These are phyloP conservation scores for Cladorhizidae sp. DNA, from an alignment of 37 sponge, comb jelly and placozoan genomes.

Conservation along the genomic window DNA sequence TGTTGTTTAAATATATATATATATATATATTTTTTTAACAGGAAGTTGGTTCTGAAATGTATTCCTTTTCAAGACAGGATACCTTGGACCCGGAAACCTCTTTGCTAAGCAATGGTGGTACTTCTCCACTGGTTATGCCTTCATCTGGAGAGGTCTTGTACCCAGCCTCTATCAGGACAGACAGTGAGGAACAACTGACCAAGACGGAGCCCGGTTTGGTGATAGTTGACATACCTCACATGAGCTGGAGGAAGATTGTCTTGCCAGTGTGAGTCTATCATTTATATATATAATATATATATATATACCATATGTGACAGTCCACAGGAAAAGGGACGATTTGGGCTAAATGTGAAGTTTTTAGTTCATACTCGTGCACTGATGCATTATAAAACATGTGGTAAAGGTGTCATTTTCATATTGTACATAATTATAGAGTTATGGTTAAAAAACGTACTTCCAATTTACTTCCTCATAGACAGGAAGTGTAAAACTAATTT, in stretches of 20 bases:
- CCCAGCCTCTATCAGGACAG: slow-evolving; percentile 20
- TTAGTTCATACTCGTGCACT: too few species aligned
- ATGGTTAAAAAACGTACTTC: too few species aligned
- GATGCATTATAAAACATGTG: too few species aligned
- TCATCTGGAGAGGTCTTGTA: slow-evolving; percentile 31
- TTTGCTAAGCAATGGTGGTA: not conserved
- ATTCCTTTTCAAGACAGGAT: not conserved
- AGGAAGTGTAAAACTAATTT: too few species aligned
- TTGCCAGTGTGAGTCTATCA: slow-evolving; percentile 41
- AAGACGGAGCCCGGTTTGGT: slow-evolving; percentile 6
- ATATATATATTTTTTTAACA: too few species aligned
- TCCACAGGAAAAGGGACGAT: too few species aligned
- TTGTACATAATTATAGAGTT: too few species aligned
- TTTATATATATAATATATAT: not conserved
- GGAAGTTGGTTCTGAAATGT: not conserved
- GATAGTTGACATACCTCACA: slow-evolving; percentile 36
- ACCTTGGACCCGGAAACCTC: not conserved
- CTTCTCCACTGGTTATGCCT: slow-evolving; percentile 31
- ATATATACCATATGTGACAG: not conserved
- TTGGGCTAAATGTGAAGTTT: too few species aligned
- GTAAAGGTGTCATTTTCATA: too few species aligned
- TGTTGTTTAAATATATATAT: too few species aligned
- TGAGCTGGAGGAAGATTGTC: slow-evolving; percentile 18
- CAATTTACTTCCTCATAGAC: too few species aligned
- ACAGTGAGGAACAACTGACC: not conserved